Evolutionary conservation across 2,797 vertebrate genomes (phyloP), one percentile per base, ranked within the genome.

Genomic region (Cephalopachus bancanus): DNA sequence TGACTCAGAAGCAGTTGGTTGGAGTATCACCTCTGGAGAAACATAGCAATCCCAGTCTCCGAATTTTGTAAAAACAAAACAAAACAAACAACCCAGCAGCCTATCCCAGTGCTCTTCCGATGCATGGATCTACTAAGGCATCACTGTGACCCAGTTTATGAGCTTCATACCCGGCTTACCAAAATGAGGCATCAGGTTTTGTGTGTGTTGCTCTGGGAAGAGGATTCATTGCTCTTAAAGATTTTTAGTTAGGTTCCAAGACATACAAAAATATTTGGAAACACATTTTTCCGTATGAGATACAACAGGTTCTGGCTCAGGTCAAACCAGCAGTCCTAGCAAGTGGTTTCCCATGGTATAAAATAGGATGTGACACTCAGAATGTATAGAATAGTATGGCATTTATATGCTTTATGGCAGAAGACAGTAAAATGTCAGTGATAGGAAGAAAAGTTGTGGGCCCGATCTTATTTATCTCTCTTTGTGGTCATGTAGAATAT

Each of bases 161-260:
- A 87, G n/a, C 26, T 83, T 86, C 11, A 24, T 67, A 81, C 55
- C 51, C 64, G 4, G 7, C 4, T 80, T 84, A 24, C 19, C 20
- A 80, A 88, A 90, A 67, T 87, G 53, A 60, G 20, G 30, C 7
- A 37, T 59, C 26, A 44, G 28, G 69, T 49, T 24, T 5, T 30
- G 7, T 55, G 4, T 60, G 28, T 37, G 30, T 78, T 44, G 89
- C 76, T 78, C n/a, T 93, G 10, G 49, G 49, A 93, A 84, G 60
- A 85, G 5, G 20, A 83, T 65, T 4, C 62, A 20, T 57, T 93
- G 26, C 20, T 87, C 17, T 78, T 19, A 81, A 44, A 64, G 33
- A 26, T 89, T 93, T 92, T 81, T 85, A 83, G 37, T 83, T 22
- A 14, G 37, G 37, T 89, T 84, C 24, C 84, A 80, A 79, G 75